Conservation (phyloP, 2,113 vertebrate species). For the Morone chrysops region DNA sequence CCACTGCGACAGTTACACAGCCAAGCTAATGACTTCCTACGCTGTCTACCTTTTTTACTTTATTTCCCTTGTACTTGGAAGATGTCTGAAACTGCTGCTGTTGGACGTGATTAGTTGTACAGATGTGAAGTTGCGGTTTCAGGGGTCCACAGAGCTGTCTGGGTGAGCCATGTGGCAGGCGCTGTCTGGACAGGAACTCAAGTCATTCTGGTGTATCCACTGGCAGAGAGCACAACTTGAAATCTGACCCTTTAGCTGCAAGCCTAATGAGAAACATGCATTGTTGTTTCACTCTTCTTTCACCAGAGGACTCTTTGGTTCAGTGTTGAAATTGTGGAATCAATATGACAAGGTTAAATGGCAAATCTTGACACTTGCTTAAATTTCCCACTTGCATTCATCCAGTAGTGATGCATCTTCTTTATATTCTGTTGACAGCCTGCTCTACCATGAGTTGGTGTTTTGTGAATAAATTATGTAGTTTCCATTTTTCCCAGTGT, state of each 20-base stretch:
- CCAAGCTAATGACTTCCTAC: slow-evolving; percentile 20
- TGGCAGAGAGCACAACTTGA: slow-evolving; percentile 32
- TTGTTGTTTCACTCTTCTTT: slow-evolving; percentile 42
- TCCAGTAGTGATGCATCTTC: background rate
- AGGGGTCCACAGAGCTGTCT: slow-evolving; percentile 50
- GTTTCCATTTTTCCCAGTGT: background rate
- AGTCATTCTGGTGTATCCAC: slow-evolving; percentile 55
- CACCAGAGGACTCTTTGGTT: slow-evolving; percentile 15
- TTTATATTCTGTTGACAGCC: background rate
- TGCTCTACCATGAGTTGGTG: background rate
- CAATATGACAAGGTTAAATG: background rate
- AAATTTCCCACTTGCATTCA: background rate
- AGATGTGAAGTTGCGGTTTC: slow-evolving; percentile 68
- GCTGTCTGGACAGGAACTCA: slow-evolving; percentile 69
- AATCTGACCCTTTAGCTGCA: slow-evolving; percentile 43
- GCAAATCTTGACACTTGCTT: background rate
- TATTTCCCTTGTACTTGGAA: slow-evolving; percentile 24
- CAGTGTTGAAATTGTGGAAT: background rate
- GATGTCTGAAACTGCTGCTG: slow-evolving; percentile 14
- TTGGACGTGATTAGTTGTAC: slow-evolving; percentile 63
- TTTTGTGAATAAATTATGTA: background rate
- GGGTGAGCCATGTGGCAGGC: slow-evolving; percentile 53
- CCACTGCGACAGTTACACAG: background rate
- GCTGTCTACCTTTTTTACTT: background rate
- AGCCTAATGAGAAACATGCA: slow-evolving; percentile 67